Evolutionary conservation across 2,797 vertebrate species (phyloP), one percentile per base, ranked within the genome.

Genomic region (Sciurus vulgaris): DNA sequence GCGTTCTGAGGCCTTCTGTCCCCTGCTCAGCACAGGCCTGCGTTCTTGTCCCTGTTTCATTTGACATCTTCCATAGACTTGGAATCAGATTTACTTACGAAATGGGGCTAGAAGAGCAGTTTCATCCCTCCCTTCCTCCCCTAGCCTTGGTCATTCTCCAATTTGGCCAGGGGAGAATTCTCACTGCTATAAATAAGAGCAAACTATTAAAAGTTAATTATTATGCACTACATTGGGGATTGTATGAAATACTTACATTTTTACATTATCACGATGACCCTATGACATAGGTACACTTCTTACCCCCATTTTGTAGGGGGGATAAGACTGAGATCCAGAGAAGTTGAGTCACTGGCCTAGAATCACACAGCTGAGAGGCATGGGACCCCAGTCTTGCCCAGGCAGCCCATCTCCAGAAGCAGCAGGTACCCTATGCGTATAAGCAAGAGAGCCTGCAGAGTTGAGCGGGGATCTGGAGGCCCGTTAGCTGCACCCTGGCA

Each of bases 171-270:
- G 65, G 15, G 28, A 79, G 74, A 73, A 78, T 86, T 83, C 54
- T 90, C 59, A 85, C 51, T 38, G 22, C 92, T 90, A 86, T 13
- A 74, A 70, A 82, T 2, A 35, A 61, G n/a, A 96, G 28, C 54
- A 86, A 83, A 69, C 59, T 41, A 56, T 14, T 67, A 92, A 20
- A 47, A 44, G 51, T 30, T 83, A 10, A 33, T 20, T 85, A 30
- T 38, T 63, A 76, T 33, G 49, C 73, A 56, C 51, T 61, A 13
- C 67, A 24, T 49, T n/a, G 13, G 63, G 26, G 7, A 13, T 47
- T 61, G 22, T 41, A 22, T 65, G 63, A 89, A 63, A 49, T 61
- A 51, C 41, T 77, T 84, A 85, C 59, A 56, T 35, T n/a, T 77
- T 28, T 51, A 33, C 84, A 81, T 87, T 17, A 49, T 93, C 67